Evolutionary conservation across 2,888 invertebrate species (phyloP).

Genomic region (Malacosoma neustria): DNA sequence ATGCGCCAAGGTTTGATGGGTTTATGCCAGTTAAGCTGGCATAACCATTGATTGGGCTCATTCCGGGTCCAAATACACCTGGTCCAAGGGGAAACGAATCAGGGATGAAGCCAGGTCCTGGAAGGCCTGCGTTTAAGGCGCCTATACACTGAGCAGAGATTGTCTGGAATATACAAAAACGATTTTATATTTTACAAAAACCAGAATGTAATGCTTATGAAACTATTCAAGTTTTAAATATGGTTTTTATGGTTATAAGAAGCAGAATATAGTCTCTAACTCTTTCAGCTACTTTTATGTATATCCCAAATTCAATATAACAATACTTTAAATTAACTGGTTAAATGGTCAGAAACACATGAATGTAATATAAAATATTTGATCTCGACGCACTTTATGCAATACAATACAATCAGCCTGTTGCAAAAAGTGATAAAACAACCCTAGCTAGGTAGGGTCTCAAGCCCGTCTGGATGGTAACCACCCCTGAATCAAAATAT

Average conservation of each 20-base stretch:
- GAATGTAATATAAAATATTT: too few species aligned
- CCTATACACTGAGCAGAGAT: conserved; percentile 17
- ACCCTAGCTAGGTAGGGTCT: too few species aligned
- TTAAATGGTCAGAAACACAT: too few species aligned
- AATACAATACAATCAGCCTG: not conserved
- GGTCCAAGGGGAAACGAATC: conserved; percentile 1
- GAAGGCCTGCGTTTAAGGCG: conserved; percentile 4
- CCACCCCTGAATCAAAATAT: too few species aligned
- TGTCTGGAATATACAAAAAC: conserved; percentile 12
- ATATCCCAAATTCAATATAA: too few species aligned
- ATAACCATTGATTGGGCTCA: not conserved
- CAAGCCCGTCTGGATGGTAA: too few species aligned
- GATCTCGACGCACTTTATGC: too few species aligned
- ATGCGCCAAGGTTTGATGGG: conserved; percentile 1
- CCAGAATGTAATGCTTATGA: not conserved
- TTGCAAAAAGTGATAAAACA: too few species aligned
- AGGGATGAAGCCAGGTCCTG: conserved; percentile 3
- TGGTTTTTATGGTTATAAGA: too few species aligned
- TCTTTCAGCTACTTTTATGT: too few species aligned
- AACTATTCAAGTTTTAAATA: not conserved
- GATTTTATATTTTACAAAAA: not conserved
- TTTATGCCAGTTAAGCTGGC: conserved; percentile 1
- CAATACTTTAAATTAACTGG: too few species aligned
- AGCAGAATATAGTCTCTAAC: too few species aligned
- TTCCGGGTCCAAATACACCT: not conserved